These are phyloP conservation scores for Diglossa cyanea DNA, from an alignment of 2,797 vertebrate species.

Conservation along the genomic window DNA sequence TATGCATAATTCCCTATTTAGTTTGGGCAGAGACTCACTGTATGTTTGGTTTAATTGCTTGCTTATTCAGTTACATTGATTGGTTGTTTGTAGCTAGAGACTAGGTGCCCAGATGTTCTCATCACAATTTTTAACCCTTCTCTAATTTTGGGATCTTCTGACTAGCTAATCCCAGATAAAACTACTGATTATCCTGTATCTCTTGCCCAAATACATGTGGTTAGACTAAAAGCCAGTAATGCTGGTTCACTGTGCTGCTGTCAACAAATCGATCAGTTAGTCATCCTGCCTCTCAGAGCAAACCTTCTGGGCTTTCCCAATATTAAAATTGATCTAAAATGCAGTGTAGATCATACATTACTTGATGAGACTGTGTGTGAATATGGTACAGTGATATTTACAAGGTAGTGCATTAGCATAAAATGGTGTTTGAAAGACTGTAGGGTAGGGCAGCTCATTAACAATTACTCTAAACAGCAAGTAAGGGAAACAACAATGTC, in stretches of 20 bases:
- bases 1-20: background rate
- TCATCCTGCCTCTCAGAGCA: background rate
- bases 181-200: background rate
- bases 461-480: background rate
- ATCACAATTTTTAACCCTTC: background rate
- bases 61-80: background rate
- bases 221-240: constrained; percentile 4
- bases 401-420: background rate
- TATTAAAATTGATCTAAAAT: constrained; percentile 49
- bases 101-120: background rate
- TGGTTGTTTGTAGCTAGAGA: background rate
- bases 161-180: constrained; percentile 13
- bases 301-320: constrained; percentile 17
- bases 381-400: background rate
- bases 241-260: background rate
- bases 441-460: background rate
- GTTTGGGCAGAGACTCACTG: background rate
- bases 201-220: background rate
- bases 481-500: background rate
- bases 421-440: background rate
- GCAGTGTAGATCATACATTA: background rate
- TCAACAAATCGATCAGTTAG: constrained; percentile 23
- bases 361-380: background rate
- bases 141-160: constrained; percentile 6
- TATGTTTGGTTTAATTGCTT: background rate